phyloP scores from a whole-genome alignment of 1,140 invertebrate species.

The Drosophila oshimai region DNA sequence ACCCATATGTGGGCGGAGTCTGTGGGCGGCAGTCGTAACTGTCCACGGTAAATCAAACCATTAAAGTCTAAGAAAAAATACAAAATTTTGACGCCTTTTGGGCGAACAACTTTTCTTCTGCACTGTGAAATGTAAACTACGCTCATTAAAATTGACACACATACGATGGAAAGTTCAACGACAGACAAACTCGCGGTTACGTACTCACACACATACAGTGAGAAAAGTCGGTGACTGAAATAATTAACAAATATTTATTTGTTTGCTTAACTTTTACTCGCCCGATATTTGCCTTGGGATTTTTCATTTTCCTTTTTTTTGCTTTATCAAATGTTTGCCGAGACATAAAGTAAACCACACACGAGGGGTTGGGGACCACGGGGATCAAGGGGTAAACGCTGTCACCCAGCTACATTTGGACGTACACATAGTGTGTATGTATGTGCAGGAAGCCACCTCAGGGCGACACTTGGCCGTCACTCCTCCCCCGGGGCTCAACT shows the following conservation, averaged over 20 bases:
- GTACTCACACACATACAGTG: slow-evolving; percentile 22
- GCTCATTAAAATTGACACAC: slow-evolving; percentile 66
- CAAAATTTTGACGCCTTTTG: slow-evolving; percentile 13
- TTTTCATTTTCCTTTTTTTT: slow-evolving; percentile 14
- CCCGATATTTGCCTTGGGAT: slow-evolving; percentile 45
- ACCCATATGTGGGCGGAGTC: not conserved
- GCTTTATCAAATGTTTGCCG: slow-evolving; percentile 71
- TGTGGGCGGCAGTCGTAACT: slow-evolving; percentile 19
- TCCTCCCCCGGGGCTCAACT: slow-evolving; percentile 1
- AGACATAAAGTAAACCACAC: slow-evolving; percentile 64
- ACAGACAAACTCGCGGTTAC: slow-evolving; percentile 25
- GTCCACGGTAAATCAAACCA: slow-evolving; percentile 47
- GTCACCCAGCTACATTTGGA: not conserved
- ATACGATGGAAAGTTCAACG: slow-evolving; percentile 61
- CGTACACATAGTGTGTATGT: no score
- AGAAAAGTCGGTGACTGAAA: slow-evolving; percentile 36
- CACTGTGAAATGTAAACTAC: slow-evolving; percentile 11
- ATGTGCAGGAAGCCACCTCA: slow-evolving; percentile 27
- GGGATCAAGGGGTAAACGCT: slow-evolving; percentile 1
- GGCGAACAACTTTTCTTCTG: not conserved
- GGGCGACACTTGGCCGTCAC: not conserved
- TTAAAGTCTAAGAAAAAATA: not conserved
- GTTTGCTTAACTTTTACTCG: slow-evolving; percentile 68
- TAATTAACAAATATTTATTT: slow-evolving; percentile 66
- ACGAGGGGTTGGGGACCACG: not conserved